These are phyloP conservation scores for Philhelius pedissequus DNA, from an alignment of 2,888 invertebrate genomes.

Conservation along the genomic window DNA sequence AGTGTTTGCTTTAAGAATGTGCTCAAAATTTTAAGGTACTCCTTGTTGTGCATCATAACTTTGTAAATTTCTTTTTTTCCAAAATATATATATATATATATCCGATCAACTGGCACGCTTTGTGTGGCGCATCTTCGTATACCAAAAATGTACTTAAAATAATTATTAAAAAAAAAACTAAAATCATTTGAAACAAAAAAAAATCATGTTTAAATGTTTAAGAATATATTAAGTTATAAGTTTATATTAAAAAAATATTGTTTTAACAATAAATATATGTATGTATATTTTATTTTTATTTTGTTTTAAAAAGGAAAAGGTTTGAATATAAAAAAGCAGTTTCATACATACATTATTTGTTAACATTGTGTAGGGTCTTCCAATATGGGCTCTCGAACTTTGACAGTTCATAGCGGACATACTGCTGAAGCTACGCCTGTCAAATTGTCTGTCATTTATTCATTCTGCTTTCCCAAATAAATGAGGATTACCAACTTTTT, in stretches of 20 bases:
- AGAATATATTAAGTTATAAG: neutral
- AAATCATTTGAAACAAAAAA: neutral
- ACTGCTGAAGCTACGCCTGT: too few species aligned
- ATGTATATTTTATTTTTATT: neutral
- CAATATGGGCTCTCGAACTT: too few species aligned
- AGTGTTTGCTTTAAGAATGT: neutral
- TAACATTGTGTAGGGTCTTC: too few species aligned
- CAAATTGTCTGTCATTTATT: too few species aligned
- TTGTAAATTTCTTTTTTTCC: conserved; percentile 20
- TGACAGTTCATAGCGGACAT: too few species aligned
- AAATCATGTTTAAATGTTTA: neutral
- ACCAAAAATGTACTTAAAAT: conserved; percentile 53
- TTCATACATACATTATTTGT: too few species aligned
- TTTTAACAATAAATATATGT: conserved; percentile 7
- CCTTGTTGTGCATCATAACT: conserved; percentile 27
- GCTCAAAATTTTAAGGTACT: conserved; percentile 40
- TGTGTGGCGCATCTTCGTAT: conserved; percentile 43
- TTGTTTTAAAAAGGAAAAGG: too few species aligned
- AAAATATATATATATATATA: neutral
- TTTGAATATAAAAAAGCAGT: too few species aligned
- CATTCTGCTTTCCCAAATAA: too few species aligned
- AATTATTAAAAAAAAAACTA: neutral
- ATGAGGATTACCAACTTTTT: too few species aligned
- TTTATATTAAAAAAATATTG: neutral
- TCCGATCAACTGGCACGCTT: neutral